These are phyloP conservation scores for Pyrrhia umbra DNA, from an alignment of 2,888 invertebrate species.

Conservation along the genomic window DNA sequence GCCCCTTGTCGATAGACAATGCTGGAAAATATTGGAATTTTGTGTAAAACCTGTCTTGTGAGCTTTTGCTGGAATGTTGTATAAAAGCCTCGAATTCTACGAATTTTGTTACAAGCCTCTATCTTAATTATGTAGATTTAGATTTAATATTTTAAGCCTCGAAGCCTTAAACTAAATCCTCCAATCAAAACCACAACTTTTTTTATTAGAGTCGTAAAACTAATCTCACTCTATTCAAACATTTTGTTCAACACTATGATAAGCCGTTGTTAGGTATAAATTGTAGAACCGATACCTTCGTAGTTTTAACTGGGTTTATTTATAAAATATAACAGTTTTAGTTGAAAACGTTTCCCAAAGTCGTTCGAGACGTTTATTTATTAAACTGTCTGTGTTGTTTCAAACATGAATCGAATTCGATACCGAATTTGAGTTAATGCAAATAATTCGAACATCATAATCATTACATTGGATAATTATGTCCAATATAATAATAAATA, in stretches of 20 bases:
- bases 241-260: neutral
- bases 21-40: constrained; percentile 13
- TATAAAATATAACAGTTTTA: constrained; percentile 8
- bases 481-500: too few species aligned
- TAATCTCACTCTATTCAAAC: too few species aligned
- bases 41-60: constrained; percentile 2
- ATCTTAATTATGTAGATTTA: neutral
- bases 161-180: too few species aligned
- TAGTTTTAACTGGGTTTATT: constrained; percentile 3
- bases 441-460: too few species aligned
- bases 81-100: constrained; percentile 1
- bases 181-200: too few species aligned
- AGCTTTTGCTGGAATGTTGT: neutral
- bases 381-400: constrained; percentile 29
- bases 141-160: neutral
- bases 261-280: neutral
- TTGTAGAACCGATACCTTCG: neutral
- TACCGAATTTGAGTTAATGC: constrained; percentile 7
- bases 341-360: constrained; percentile 20
- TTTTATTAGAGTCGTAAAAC: too few species aligned
- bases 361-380: constrained; percentile 15
- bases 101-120: constrained; percentile 11
- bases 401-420: constrained; percentile 20
- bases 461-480: too few species aligned
- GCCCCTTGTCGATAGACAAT: neutral